These are phyloP conservation scores for Galemys pyrenaicus DNA, from an alignment of 2,113 vertebrate species.

Conservation along the genomic window DNA sequence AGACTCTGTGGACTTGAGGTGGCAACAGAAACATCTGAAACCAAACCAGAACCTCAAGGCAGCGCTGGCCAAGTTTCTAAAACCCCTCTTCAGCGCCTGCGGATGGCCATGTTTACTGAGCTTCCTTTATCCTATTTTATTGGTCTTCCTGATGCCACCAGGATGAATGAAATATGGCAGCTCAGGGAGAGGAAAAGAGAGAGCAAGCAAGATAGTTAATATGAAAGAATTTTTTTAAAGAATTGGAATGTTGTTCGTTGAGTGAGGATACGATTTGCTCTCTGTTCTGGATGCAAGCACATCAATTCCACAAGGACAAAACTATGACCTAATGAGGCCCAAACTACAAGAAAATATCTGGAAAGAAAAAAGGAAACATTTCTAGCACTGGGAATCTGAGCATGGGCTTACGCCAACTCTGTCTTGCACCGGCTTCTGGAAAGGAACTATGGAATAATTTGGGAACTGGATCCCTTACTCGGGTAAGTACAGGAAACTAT, in stretches of 20 bases:
- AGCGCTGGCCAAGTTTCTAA: not conserved
- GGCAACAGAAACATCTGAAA: not conserved
- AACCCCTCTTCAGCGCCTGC: not conserved
- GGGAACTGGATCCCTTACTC: constrained; percentile 44
- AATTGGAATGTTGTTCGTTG: not conserved
- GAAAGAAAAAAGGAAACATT: constrained; percentile 57
- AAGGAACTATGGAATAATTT: constrained; percentile 42
- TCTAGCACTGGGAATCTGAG: constrained; percentile 13
- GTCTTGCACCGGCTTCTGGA: constrained; percentile 61
- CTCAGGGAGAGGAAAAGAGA: not conserved
- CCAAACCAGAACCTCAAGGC: not conserved
- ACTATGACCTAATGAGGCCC: constrained; percentile 44
- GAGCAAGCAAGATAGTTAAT: not conserved
- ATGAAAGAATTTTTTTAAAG: not conserved
- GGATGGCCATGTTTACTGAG: not conserved
- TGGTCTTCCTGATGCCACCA: not conserved
- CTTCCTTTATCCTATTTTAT: not conserved
- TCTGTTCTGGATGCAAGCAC: not conserved
- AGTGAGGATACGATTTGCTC: constrained; percentile 28
- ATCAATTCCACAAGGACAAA: constrained; percentile 54
- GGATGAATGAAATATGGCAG: not conserved
- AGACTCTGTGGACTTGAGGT: not conserved
- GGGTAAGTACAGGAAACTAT: constrained; percentile 50
- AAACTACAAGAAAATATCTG: constrained; percentile 37
- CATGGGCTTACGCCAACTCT: constrained; percentile 31